Base-by-base conservation (phyloP, 2,888 invertebrate species). In the Odontocolon sp. region DNA sequence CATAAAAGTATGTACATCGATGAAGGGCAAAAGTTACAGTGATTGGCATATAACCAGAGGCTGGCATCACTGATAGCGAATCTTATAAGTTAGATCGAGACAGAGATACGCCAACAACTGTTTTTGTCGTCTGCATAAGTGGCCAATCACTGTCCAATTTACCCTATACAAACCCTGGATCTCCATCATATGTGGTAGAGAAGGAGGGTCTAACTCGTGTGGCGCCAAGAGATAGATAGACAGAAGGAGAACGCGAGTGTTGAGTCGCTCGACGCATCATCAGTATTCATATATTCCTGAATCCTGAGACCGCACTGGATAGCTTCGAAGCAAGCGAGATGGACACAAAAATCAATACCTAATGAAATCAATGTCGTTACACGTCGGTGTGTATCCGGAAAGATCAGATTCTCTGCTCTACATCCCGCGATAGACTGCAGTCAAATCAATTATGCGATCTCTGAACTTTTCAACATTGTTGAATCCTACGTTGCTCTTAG, bases 281-380 rank as follows among this genome's bases (percentile, higher is more conserved):
- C 85, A 84, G 84, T 84, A 88, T 88, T 88, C 87, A 87, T 87
- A 82, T 87, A 87, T 87, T 86, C 87, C 66, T 26, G 73, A 69
- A 69, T 31, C 63, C 80, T 38, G 82, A 83, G 85, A 84, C 82
- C 77, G 71, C 82, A 81, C 84, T 81, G 18, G 33, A 36, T n/a
- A 36, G 36, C 36, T n/a, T 47, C 26, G 23, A 11, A n/a, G 23
- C 3, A n/a, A 21, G 11, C 33, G 9, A 14, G 14, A 78, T 70
- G 73, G n/a, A n/a, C 70, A 50, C 80, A 80, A 85, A 86, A 86
- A 87, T 87, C 87, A 86, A 87, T 87, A 87, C 84, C 75, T 86
- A 86, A 87, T 86, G 84, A 87, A 88, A 88, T 88, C 88, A 87
- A 86, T 86, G 87, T 86, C 83, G 83, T 82, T 83, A 80, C 81